Evolutionary conservation across 2,888 invertebrate genomes (phyloP).

Genomic region (Drosophila hamatofila): DNA sequence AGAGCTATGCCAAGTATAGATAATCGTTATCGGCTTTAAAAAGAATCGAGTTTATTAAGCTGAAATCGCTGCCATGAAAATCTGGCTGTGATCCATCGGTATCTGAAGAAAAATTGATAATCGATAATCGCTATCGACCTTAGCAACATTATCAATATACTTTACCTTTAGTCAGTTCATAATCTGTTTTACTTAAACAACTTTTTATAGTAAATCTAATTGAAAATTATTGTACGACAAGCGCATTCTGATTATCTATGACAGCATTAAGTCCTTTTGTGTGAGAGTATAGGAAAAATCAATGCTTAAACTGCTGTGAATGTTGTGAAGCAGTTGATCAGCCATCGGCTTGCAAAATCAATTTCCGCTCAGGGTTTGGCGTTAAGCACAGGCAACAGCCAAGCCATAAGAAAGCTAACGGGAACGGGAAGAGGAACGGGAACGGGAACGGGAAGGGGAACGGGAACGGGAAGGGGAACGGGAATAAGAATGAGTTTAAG

Average conservation of each 20-base stretch:
- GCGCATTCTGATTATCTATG: background rate
- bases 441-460: background rate
- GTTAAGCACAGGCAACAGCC: constrained; percentile 30
- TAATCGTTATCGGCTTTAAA: too few species aligned
- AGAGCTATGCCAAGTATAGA: too few species aligned
- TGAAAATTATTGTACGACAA: background rate
- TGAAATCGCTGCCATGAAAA: background rate
- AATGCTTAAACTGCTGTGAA: constrained; percentile 24
- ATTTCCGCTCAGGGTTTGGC: constrained; percentile 66
- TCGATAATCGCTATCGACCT: background rate
- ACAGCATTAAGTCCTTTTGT: background rate
- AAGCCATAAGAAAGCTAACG: background rate
- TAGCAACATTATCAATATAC: background rate
- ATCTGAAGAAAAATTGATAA: background rate
- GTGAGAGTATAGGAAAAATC: constrained; percentile 20
- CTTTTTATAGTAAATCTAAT: background rate
- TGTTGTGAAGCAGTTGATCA: constrained; percentile 54
- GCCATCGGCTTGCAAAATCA: constrained; percentile 70
- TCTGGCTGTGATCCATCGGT: background rate
- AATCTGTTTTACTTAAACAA: background rate
- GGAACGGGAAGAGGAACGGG: background rate
- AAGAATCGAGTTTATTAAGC: background rate
- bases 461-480: background rate
- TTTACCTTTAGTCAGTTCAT: background rate
- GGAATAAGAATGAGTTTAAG: constrained; percentile 3